Conservation (phyloP, 1,140 invertebrate genomes). For the Drosophila lowei region DNA sequence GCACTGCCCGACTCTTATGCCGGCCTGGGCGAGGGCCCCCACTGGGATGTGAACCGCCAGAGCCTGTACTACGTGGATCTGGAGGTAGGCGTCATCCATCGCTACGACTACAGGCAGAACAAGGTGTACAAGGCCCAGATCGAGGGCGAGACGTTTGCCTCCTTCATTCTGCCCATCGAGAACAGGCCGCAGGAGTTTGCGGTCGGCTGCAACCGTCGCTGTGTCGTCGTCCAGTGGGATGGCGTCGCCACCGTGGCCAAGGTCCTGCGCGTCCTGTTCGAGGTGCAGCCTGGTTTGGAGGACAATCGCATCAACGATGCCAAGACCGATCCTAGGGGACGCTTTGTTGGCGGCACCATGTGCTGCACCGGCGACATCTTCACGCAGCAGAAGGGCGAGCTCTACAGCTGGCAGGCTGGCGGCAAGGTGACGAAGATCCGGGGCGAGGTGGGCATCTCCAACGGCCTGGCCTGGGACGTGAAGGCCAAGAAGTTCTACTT, state of each 20-base stretch:
- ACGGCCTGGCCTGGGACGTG: constrained; percentile 91
- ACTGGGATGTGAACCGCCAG: constrained; percentile 87
- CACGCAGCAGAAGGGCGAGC: constrained; percentile 85
- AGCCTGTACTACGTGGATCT: constrained; percentile 89
- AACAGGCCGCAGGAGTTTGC: constrained; percentile 86
- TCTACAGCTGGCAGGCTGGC: constrained; percentile 84
- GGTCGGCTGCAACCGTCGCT: constrained; percentile 85
- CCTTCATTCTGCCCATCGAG: constrained; percentile 88
- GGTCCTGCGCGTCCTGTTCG: constrained; percentile 84
- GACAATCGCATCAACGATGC: constrained; percentile 93
- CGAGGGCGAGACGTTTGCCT: constrained; percentile 83
- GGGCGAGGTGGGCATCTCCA: constrained; percentile 88
- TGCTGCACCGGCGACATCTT: constrained; percentile 72
- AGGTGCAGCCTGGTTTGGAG: constrained; percentile 85
- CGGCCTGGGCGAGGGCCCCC: constrained; percentile 86
- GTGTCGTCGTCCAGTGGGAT: constrained; percentile 88
- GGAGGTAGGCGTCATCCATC: constrained; percentile 84
- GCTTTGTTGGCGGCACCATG: constrained; percentile 89
- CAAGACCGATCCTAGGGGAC: constrained; percentile 91
- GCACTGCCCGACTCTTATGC: constrained; percentile 70
- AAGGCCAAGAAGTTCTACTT: constrained; percentile 89
- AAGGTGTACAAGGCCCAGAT: constrained; percentile 83
- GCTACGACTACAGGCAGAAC: constrained; percentile 85
- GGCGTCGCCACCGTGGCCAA: constrained; percentile 84
- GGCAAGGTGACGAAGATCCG: constrained; percentile 85